These are phyloP conservation scores for Clavelina lepadiformis DNA, from an alignment of 23 tunicate genomes.

Conservation along the genomic window DNA sequence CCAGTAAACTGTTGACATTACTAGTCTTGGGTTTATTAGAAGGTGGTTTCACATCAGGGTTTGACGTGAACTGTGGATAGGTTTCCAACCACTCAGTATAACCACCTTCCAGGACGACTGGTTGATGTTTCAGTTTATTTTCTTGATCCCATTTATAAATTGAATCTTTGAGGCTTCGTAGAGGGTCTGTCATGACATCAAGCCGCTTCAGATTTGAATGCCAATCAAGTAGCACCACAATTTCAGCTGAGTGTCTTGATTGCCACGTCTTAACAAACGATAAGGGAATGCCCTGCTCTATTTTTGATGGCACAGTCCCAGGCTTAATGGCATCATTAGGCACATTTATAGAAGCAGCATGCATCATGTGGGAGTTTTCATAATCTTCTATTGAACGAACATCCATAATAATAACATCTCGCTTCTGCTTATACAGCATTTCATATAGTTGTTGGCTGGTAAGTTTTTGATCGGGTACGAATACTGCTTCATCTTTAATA, in stretches of 20 bases:
- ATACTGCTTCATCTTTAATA: not conserved
- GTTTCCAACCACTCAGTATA: constrained; percentile 64
- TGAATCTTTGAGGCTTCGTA: constrained; percentile 72
- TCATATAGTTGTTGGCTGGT: constrained; percentile 31
- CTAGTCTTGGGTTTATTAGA: constrained; percentile 22
- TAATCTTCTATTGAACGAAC: constrained; percentile 46
- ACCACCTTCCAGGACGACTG: constrained; percentile 82
- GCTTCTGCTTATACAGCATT: constrained; percentile 22
- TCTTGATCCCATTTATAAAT: constrained; percentile 74
- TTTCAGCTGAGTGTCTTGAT: constrained; percentile 42
- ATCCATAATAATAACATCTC: constrained; percentile 54
- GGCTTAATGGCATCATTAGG: constrained; percentile 62
- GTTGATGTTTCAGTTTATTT: constrained; percentile 42
- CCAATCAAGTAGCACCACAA: constrained; percentile 79
- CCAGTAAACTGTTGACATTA: constrained; percentile 60
- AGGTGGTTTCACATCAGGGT: constrained; percentile 60
- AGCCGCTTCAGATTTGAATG: constrained; percentile 20
- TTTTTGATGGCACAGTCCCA: constrained; percentile 53
- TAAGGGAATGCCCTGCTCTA: constrained; percentile 53
- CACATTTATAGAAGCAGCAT: constrained; percentile 51
- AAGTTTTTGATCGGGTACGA: constrained; percentile 9
- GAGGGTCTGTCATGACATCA: constrained; percentile 50
- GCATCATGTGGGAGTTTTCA: constrained; percentile 46
- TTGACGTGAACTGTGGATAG: constrained; percentile 82
- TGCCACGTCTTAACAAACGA: constrained; percentile 45